Evolutionary conservation across 2,797 vertebrate species (phyloP), one percentile per base, ranked within the genome.

Genomic region (Amphiprion clarkii): DNA sequence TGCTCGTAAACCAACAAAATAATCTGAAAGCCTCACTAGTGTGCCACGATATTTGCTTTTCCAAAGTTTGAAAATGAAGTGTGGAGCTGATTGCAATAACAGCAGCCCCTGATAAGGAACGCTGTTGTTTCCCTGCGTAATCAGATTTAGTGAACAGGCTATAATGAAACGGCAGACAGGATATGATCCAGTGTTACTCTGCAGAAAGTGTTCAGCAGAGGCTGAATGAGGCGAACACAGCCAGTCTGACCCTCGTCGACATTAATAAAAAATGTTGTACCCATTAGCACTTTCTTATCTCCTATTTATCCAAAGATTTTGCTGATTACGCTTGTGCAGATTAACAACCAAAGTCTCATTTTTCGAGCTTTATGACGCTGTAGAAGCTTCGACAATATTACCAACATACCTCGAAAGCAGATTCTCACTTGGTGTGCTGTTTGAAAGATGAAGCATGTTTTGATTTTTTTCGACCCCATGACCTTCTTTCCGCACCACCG

Each of bases 31-130:
- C 36, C 2, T 48, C 17, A 13, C 44, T 46, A 31, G 33, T 17
- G 10, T 36, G 29, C 46, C 16, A 9, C 42, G 54, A 53, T 67
- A 62, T 78, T 71, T 65, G 68, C 31, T 67, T 40, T 27, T 40
- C 33, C 33, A 10, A 36, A 36, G 33, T 36, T 36, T 36, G 33
- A 36, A 36, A 36, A 10, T 36, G 33, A 36, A 36, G 33, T 36
- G 53, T 65, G 0, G 17, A 73, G 36, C 36, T 69, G 55, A 73
- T 71, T 58, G 44, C 49, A 62, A 6, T 27, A 57, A n/a, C 31
- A 44, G 25, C 36, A 9, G 23, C 5, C 56, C 16, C 17, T 27
- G 40, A 63, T 36, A 36, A 36, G 33, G 11, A 5, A 36, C 17
- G 1, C 19, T 8, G 1, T 33, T 51, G 52, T 36, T 40, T 31